These are phyloP conservation scores for Trypoxylon attenuatum DNA, from an alignment of 2,888 invertebrate genomes.

Conservation along the genomic window DNA sequence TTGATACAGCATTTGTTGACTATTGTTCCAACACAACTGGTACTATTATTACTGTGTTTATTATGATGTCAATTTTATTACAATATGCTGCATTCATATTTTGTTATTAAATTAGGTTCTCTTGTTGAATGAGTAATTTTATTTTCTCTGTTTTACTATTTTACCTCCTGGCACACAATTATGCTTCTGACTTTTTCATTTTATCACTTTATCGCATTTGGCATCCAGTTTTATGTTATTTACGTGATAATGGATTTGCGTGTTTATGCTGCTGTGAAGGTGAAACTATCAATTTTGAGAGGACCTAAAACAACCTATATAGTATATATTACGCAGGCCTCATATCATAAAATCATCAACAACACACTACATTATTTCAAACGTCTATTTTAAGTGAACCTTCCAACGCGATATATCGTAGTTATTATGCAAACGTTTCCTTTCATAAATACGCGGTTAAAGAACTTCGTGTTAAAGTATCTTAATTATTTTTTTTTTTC, in stretches of 20 bases:
- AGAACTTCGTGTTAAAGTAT: not conserved
- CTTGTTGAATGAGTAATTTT: slow-evolving; percentile 34
- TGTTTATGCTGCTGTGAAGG: too few relatives aligned
- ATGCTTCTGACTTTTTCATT: too few relatives aligned
- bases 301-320: too few relatives aligned
- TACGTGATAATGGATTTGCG: too few relatives aligned
- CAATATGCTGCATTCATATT: slow-evolving; percentile 32
- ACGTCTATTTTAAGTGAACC: slow-evolving; percentile 51
- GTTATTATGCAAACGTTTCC: slow-evolving; percentile 13
- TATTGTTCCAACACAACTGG: slow-evolving; percentile 9
- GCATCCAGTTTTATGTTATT: too few relatives aligned
- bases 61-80: slow-evolving; percentile 40
- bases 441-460: not conserved
- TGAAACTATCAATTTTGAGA: too few relatives aligned
- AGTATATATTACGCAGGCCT: too few relatives aligned
- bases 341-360: too few relatives aligned
- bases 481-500: too few relatives aligned
- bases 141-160: slow-evolving; percentile 13
- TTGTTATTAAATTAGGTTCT: slow-evolving; percentile 49
- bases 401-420: slow-evolving; percentile 30
- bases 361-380: slow-evolving; percentile 18
- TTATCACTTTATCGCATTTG: not conserved
- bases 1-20: slow-evolving; percentile 6
- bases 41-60: slow-evolving; percentile 21
- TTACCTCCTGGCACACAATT: too few relatives aligned